These are phyloP conservation scores for Cyprinodon tularosa DNA, from an alignment of 2,113 vertebrate genomes.

Conservation along the genomic window DNA sequence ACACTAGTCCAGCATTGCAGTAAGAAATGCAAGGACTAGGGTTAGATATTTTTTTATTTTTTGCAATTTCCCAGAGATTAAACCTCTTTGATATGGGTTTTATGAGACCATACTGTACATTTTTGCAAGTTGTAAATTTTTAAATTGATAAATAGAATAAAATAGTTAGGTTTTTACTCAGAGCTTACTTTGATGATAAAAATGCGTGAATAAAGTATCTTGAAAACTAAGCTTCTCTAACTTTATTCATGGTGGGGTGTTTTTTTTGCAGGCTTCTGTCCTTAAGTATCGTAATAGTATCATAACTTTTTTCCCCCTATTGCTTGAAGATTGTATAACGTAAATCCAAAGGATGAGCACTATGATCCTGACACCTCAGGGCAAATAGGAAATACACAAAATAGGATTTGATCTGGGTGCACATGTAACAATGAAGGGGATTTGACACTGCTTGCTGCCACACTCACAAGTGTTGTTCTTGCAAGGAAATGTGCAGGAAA, in stretches of 20 bases:
- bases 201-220: not conserved
- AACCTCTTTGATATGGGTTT: too few relatives aligned
- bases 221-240: not conserved
- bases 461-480: slow-evolving; percentile 3
- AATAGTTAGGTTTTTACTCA: too few relatives aligned
- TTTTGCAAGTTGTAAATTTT: too few relatives aligned
- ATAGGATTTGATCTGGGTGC: slow-evolving; percentile 34
- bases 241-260: not conserved
- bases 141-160: too few relatives aligned
- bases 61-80: too few relatives aligned
- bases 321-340: slow-evolving; percentile 11
- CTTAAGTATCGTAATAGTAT: not conserved
- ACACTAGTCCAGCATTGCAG: too few relatives aligned
- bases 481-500: slow-evolving; percentile 1
- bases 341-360: slow-evolving; percentile 19
- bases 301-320: not conserved
- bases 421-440: slow-evolving; percentile 31
- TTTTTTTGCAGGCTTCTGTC: not conserved
- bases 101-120: too few relatives aligned
- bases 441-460: not conserved
- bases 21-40: too few relatives aligned
- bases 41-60: too few relatives aligned
- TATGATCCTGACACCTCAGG: slow-evolving; percentile 13
- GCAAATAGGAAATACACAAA: slow-evolving; percentile 27
- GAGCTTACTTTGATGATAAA: not conserved